Evolutionary conservation across 2,113 vertebrate genomes (phyloP).

Genomic region (Lipotes vexillifer): DNA sequence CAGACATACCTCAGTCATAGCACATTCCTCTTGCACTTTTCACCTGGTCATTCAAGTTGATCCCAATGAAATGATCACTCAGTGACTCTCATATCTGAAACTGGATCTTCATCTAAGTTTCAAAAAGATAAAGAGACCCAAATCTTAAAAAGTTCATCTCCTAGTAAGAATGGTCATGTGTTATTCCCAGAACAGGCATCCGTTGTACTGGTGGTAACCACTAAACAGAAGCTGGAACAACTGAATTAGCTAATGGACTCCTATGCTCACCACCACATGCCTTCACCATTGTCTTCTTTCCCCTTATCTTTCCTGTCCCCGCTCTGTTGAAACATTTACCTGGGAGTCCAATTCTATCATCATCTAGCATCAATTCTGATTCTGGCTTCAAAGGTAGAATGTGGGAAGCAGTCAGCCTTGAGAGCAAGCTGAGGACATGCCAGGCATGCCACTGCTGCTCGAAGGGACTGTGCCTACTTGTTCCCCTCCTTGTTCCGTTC

Average conservation of each 20-base stretch:
- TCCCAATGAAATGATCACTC: constrained; percentile 34
- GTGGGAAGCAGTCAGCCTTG: too few relatives aligned
- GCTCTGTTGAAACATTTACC: background rate
- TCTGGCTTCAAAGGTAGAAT: background rate
- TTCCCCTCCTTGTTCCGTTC: too few relatives aligned
- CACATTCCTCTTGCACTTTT: constrained; percentile 28
- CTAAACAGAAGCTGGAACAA: background rate
- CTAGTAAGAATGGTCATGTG: background rate
- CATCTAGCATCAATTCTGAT: background rate
- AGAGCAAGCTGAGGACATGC: too few relatives aligned
- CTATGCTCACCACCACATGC: background rate
- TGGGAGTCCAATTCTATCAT: background rate
- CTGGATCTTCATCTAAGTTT: constrained; percentile 68
- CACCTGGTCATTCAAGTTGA: constrained; percentile 36
- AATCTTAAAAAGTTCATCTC: background rate
- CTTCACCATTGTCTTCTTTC: background rate
- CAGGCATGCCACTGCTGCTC: too few relatives aligned
- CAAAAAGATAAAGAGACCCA: constrained; percentile 53
- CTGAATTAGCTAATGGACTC: background rate
- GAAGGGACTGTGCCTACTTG: too few relatives aligned
- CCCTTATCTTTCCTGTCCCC: background rate
- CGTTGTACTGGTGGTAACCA: background rate
- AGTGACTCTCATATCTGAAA: constrained; percentile 26
- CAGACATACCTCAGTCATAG: constrained; percentile 60
- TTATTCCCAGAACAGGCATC: background rate